Conservation (phyloP, 2,888 invertebrate species). For the Argynnis bischoffii region DNA sequence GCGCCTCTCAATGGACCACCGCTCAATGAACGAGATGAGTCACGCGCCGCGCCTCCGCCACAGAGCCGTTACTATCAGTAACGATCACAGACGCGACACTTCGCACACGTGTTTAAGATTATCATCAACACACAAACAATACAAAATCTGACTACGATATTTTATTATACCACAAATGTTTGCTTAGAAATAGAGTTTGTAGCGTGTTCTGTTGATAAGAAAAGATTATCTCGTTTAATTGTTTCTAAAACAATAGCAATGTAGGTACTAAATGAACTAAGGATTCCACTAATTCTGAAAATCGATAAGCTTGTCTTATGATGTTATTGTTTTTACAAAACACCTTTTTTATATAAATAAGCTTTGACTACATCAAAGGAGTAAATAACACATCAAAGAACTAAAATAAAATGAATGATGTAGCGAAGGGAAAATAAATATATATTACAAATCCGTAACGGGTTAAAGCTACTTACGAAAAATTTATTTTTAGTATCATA, state of each 20-base stretch:
- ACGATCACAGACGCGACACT: conserved; percentile 62
- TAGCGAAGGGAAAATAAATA: too few species aligned
- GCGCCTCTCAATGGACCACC: conserved; percentile 76
- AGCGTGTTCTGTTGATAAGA: conserved; percentile 2
- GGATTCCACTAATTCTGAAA: not conserved
- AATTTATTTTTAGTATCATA: too few species aligned
- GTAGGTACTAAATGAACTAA: not conserved
- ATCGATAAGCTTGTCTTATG: not conserved
- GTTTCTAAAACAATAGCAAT: conserved; percentile 3
- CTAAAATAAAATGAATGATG: too few species aligned
- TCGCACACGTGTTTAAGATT: conserved; percentile 61
- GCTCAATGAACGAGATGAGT: conserved; percentile 70
- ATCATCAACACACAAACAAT: conserved; percentile 39
- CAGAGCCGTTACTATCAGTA: conserved; percentile 66
- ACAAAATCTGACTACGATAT: conserved; percentile 25
- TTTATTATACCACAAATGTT: conserved; percentile 35
- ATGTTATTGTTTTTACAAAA: not conserved
- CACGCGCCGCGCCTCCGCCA: conserved; percentile 77
- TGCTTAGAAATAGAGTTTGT: conserved; percentile 1
- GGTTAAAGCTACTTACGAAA: too few species aligned
- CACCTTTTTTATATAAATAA: too few species aligned
- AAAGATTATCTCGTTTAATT: conserved; percentile 3
- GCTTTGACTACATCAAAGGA: too few species aligned
- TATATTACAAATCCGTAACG: too few species aligned
- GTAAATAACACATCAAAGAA: too few species aligned